Percentiles rank a stretch among this genome's conserved stretches.
Evolutionary conservation across 30 jellyfish, hydroid and myxozoan genomes (phyloP).

Genomic region (Catostylus mosaicus): DNA sequence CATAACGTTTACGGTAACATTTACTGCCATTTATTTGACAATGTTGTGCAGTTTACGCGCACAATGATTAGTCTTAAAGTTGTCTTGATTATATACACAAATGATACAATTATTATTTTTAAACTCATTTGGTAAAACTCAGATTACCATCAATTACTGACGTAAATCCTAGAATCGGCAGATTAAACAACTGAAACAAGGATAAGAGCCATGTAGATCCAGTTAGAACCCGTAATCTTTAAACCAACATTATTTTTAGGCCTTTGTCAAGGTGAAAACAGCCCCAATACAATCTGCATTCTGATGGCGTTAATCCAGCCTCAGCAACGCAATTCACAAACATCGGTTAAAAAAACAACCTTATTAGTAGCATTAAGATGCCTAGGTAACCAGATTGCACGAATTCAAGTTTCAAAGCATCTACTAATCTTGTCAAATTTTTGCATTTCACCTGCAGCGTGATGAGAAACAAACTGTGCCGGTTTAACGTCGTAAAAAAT

Average conservation of each 20-base stretch:
- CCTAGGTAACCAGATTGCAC: constrained; percentile 14
- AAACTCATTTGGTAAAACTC: no score
- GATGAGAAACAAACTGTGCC: constrained; percentile 1
- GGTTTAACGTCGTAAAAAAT: neutral
- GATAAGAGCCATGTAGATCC: neutral
- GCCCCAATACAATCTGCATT: neutral
- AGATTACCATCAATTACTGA: neutral
- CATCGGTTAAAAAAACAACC: constrained; percentile 25
- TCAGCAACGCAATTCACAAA: neutral
- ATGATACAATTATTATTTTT: no score
- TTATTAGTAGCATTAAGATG: neutral
- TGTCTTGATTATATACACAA: no score
- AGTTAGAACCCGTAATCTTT: neutral
- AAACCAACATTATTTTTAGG: constrained; percentile 1
- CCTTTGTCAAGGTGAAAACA: neutral
- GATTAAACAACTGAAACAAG: neutral
- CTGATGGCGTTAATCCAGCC: neutral
- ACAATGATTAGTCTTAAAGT: no score
- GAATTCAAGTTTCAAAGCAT: neutral
- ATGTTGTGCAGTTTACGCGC: no score
- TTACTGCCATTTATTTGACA: no score
- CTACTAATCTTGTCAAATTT: neutral
- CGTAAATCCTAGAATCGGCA: neutral
- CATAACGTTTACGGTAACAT: no score
- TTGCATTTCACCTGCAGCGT: constrained; percentile 15